Conservation (phyloP, 1,140 invertebrate species). For the Doryteuthis pealeii region DNA sequence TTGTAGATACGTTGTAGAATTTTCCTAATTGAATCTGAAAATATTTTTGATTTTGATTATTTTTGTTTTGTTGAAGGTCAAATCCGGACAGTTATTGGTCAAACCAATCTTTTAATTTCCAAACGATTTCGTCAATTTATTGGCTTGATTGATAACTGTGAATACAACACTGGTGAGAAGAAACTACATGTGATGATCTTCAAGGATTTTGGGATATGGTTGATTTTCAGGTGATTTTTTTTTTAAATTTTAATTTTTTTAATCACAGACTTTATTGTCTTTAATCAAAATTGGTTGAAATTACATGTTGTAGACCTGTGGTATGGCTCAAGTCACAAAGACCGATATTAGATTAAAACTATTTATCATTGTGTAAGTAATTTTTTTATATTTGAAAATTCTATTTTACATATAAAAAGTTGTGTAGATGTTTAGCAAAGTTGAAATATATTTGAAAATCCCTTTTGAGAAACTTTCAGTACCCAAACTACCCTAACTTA, state of each 20-base stretch:
- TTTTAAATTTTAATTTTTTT: too few species aligned
- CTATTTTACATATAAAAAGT: too few species aligned
- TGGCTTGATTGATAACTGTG: conserved; percentile 68
- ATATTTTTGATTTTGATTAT: too few species aligned
- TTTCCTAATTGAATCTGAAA: too few species aligned
- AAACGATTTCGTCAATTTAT: conserved; percentile 73
- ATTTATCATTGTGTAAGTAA: conserved; percentile 2
- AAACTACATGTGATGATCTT: conserved; percentile 68
- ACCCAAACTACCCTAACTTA: too few species aligned
- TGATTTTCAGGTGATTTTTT: conserved; percentile 68
- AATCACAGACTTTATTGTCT: too few species aligned
- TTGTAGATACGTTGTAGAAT: too few species aligned
- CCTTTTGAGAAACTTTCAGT: too few species aligned
- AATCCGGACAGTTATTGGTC: conserved; percentile 71
- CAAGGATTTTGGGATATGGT: conserved; percentile 80
- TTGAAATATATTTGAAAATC: too few species aligned
- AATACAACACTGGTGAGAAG: conserved; percentile 65
- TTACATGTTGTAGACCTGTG: not conserved
- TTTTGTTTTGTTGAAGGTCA: conserved; percentile 60
- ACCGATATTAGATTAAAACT: too few species aligned
- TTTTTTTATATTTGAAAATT: not conserved
- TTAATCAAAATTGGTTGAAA: too few species aligned
- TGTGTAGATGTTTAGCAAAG: too few species aligned
- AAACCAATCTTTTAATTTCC: conserved; percentile 69
- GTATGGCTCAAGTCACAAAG: not conserved